Percentiles rank a stretch among this genome's conserved stretches.
Conservation (phyloP, 2,797 vertebrate genomes). For the Alauda arvensis region DNA sequence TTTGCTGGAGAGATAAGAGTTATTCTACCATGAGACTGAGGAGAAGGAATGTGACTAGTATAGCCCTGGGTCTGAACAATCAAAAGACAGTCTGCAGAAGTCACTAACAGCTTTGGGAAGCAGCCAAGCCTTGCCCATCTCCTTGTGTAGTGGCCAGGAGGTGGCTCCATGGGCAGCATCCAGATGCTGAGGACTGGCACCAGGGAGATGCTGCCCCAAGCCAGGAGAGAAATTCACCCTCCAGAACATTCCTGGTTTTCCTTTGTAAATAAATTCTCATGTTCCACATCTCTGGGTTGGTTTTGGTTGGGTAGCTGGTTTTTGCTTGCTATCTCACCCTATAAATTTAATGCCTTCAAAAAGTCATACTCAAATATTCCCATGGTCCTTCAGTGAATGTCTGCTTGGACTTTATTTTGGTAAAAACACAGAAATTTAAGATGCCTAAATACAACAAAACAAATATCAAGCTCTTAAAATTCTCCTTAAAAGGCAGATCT, state of each 20-base stretch:
- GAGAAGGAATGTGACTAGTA: fast-evolving
- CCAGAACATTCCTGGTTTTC: not conserved
- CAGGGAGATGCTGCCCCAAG: not conserved
- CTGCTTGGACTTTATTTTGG: not conserved
- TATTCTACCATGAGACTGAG: not conserved
- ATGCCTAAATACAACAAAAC: not conserved
- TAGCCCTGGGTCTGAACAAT: not conserved
- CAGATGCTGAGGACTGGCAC: not conserved
- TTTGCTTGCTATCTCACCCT: not conserved
- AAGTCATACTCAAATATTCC: not conserved
- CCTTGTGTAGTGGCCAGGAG: not conserved
- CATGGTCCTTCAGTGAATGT: not conserved
- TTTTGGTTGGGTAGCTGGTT: not conserved
- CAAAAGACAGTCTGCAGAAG: not conserved
- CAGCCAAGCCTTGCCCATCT: not conserved
- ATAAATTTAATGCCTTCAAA: not conserved
- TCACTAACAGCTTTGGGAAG: not conserved
- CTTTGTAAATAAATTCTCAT: slow-evolving; percentile 13
- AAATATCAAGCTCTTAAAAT: not conserved
- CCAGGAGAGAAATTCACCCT: not conserved
- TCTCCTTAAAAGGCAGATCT: not conserved
- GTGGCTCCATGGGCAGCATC: not conserved
- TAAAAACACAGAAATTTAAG: not conserved
- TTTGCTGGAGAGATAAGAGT: not conserved
- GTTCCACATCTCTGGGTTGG: not conserved